Percentiles rank a stretch among this genome's conserved stretches.
Evolutionary conservation across 2,888 invertebrate genomes (phyloP).

Genomic region (Halictus quadricinctus): DNA sequence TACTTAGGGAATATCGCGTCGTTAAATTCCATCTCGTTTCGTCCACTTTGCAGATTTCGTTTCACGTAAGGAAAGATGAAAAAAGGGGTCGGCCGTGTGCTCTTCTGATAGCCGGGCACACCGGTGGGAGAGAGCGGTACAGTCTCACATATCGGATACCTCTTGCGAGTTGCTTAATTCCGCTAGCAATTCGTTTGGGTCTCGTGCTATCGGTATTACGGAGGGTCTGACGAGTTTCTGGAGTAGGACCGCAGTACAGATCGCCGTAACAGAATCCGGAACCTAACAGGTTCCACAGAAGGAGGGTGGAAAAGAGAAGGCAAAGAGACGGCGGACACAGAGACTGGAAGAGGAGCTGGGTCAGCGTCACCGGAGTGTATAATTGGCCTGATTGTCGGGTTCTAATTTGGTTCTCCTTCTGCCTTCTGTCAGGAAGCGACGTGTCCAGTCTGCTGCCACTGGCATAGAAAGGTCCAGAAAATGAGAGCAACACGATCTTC

Average conservation of each 20-base stretch:
- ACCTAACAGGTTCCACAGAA: slow-evolving; percentile 55
- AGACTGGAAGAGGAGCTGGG: slow-evolving; percentile 76
- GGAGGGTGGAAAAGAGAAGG: slow-evolving; percentile 66
- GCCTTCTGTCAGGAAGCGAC: slow-evolving; percentile 71
- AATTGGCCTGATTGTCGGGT: slow-evolving; percentile 82
- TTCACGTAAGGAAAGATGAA: slow-evolving; percentile 21
- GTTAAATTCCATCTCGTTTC: slow-evolving; percentile 23
- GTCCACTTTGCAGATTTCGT: slow-evolving; percentile 25
- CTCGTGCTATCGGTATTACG: slow-evolving; percentile 78
- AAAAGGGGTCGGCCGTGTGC: slow-evolving; percentile 32
- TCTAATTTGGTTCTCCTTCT: slow-evolving; percentile 80
- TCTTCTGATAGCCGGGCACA: slow-evolving; percentile 27
- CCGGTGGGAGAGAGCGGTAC: slow-evolving; percentile 10
- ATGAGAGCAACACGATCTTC: slow-evolving; percentile 64
- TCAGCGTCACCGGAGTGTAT: slow-evolving; percentile 81
- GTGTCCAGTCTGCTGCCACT: slow-evolving; percentile 66
- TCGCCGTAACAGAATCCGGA: slow-evolving; percentile 63
- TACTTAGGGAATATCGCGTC: neutral
- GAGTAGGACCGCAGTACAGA: slow-evolving; percentile 73
- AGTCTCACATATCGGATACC: slow-evolving; percentile 67
- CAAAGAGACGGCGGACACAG: slow-evolving; percentile 70
- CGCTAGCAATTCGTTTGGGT: slow-evolving; percentile 77
- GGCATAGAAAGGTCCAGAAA: slow-evolving; percentile 56
- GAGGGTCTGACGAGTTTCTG: slow-evolving; percentile 80
- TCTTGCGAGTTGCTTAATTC: slow-evolving; percentile 77